phyloP scores from a whole-genome alignment of 2,797 vertebrate genomes.

The Coilia nasus region DNA sequence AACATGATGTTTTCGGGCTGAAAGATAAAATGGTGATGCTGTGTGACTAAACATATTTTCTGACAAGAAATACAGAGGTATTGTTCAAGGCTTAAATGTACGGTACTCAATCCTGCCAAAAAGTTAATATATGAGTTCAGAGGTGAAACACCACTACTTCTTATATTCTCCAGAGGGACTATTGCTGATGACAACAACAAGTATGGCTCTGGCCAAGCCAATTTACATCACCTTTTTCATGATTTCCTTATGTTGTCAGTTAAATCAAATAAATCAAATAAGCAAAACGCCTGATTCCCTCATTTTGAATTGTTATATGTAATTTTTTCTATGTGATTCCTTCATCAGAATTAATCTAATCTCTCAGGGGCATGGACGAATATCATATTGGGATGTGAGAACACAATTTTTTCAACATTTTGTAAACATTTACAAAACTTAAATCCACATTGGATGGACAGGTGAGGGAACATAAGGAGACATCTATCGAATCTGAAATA shows the following conservation, averaged over 20 bases:
- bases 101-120: not conserved
- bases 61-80: not conserved
- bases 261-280: too few species aligned
- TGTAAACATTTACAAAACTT: too few species aligned
- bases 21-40: slow-evolving; percentile 27
- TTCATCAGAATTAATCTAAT: too few species aligned
- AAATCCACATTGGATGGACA: too few species aligned
- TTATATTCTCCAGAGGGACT: not conserved
- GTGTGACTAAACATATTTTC: not conserved
- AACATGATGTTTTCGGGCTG: slow-evolving; percentile 99
- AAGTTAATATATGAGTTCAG: not conserved
- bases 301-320: too few species aligned
- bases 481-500: not conserved
- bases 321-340: too few species aligned
- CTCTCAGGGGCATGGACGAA: too few species aligned
- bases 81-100: not conserved
- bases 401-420: not conserved
- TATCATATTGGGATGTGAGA: too few species aligned
- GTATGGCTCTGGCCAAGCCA: not conserved
- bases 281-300: too few species aligned
- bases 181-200: not conserved
- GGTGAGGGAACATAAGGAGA: too few species aligned
- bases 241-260: too few species aligned
- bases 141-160: not conserved
- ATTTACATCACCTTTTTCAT: not conserved